Evolutionary conservation across 2,888 invertebrate species (phyloP).

Genomic region (Philonicus albiceps): DNA sequence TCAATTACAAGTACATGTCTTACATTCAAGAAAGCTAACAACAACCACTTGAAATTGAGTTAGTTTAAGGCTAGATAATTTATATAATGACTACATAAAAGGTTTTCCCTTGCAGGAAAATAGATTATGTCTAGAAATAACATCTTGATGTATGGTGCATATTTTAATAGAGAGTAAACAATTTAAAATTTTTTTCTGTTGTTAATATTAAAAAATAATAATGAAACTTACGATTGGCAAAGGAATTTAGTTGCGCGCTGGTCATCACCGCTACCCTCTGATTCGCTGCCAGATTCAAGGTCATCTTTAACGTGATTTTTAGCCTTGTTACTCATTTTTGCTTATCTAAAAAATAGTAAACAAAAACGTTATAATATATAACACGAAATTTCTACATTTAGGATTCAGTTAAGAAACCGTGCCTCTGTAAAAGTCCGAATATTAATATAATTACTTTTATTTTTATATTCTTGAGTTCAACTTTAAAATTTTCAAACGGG

Average conservation of each 20-base stretch:
- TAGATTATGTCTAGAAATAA: too few species aligned
- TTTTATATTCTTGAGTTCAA: too few species aligned
- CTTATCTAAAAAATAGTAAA: neutral
- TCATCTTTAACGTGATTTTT: conserved; percentile 28
- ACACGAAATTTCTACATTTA: neutral
- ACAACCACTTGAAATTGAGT: too few species aligned
- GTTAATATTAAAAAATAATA: neutral
- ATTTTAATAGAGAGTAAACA: neutral
- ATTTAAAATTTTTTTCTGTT: neutral
- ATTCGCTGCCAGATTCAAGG: conserved; percentile 43
- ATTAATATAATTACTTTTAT: too few species aligned
- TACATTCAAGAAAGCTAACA: too few species aligned
- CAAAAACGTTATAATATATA: neutral
- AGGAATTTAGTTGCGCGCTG: conserved; percentile 41
- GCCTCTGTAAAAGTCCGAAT: too few species aligned
- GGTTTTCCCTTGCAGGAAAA: too few species aligned
- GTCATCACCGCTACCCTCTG: conserved; percentile 43
- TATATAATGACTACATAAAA: neutral
- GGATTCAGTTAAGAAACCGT: too few species aligned
- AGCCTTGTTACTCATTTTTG: conserved; percentile 44
- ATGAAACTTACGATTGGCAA: conserved; percentile 43
- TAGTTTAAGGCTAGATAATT: neutral
- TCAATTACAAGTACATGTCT: neutral
- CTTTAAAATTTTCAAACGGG: too few species aligned
- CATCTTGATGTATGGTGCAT: neutral